These are phyloP conservation scores for Erannis defoliaria DNA, from an alignment of 2,888 invertebrate species.

Conservation along the genomic window DNA sequence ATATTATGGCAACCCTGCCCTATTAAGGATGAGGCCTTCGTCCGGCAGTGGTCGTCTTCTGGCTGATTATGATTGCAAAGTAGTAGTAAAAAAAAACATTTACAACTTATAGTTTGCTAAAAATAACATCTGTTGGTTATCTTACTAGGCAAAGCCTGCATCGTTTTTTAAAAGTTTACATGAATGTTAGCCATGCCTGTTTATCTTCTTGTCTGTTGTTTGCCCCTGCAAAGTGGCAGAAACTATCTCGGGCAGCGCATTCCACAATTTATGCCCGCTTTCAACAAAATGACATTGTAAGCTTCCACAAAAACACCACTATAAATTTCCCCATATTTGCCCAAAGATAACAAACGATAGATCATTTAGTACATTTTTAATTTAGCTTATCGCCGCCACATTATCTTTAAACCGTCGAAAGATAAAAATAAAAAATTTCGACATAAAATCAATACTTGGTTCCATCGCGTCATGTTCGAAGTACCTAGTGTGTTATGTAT, in stretches of 20 bases:
- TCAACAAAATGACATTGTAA: conserved; percentile 1
- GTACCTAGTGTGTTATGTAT: conserved; percentile 11
- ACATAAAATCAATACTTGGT: conserved; percentile 71
- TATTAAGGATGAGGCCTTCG: too few species aligned
- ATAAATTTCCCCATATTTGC: conserved; percentile 29
- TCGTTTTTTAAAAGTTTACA: too few species aligned
- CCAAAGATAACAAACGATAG: conserved; percentile 49
- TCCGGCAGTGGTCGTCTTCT: too few species aligned
- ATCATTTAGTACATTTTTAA: conserved; percentile 74
- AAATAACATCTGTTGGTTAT: too few species aligned
- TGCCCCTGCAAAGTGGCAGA: too few species aligned
- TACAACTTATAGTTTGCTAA: too few species aligned
- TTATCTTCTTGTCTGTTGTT: too few species aligned
- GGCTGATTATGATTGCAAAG: too few species aligned
- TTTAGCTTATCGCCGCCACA: conserved; percentile 67
- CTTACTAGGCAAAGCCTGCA: too few species aligned
- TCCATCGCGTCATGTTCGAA: conserved; percentile 26
- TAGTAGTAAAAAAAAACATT: too few species aligned
- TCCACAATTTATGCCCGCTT: not conserved
- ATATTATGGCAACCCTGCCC: too few species aligned
- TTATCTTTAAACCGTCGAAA: conserved; percentile 72
- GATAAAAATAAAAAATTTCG: conserved; percentile 76
- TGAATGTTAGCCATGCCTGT: too few species aligned
- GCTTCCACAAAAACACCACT: conserved; percentile 17
- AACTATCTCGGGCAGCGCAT: not conserved